Percentiles rank a stretch among this genome's conserved stretches.
These are phyloP conservation scores for Agriotes lineatus DNA, from an alignment of 2,888 invertebrate genomes.

Conservation along the genomic window DNA sequence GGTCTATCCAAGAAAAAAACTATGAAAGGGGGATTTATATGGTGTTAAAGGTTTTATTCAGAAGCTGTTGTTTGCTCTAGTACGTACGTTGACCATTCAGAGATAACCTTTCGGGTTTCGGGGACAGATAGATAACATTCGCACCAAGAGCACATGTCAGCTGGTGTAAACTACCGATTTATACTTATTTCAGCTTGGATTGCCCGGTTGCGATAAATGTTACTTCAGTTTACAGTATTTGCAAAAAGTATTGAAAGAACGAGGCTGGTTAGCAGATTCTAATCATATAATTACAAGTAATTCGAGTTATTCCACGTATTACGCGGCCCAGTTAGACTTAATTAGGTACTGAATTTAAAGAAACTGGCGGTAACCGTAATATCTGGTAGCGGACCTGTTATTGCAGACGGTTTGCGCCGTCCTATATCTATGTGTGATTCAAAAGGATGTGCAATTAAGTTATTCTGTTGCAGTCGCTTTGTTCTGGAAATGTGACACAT, in stretches of 20 bases:
- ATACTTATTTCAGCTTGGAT: too few relatives aligned
- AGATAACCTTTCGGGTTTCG: conserved; percentile 16
- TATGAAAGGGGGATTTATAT: not conserved
- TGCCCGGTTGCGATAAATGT: too few relatives aligned
- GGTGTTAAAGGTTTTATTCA: too few relatives aligned
- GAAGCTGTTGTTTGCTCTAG: not conserved
- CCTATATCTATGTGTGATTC: not conserved
- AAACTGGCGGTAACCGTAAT: too few relatives aligned
- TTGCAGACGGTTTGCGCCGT: not conserved
- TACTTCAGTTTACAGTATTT: too few relatives aligned
- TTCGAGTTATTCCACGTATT: not conserved
- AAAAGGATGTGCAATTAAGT: conserved; percentile 11
- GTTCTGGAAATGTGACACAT: not conserved
- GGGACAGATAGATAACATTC: not conserved
- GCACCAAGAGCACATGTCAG: not conserved
- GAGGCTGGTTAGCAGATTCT: too few relatives aligned
- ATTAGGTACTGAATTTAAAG: not conserved
- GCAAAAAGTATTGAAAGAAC: too few relatives aligned
- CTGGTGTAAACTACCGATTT: not conserved
- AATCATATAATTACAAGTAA: too few relatives aligned
- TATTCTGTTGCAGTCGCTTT: conserved; percentile 1
- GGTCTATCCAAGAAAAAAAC: not conserved
- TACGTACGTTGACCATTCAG: conserved; percentile 7
- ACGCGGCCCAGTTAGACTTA: conserved; percentile 1
- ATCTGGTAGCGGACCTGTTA: too few relatives aligned